Base-by-base conservation (phyloP, 1,140 invertebrate genomes). In the Manduca sexta region DNA sequence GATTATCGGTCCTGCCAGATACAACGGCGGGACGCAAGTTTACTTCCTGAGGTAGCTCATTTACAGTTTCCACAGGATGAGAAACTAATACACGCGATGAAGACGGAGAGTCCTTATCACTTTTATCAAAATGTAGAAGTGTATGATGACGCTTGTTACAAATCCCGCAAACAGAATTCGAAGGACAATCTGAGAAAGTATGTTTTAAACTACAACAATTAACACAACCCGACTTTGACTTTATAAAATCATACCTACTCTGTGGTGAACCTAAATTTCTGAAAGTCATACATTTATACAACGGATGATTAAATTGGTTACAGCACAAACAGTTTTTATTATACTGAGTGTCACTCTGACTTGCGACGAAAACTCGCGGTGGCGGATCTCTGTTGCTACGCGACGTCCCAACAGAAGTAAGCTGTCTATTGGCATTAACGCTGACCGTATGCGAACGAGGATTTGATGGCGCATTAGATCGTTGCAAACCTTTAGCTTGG, bases 171-270 rank as follows among this genome's bases (percentile, higher is more conserved):
- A 21, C 26, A 13, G 35, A 14, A 12, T 10, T 16, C 26, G 1
- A 30, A 12, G 30, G 21, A 47, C 45, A 47, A 26, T 17, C 17
- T 1, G 34, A n/a, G n/a, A n/a, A n/a, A n/a, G n/a, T n/a, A n/a
- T n/a, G n/a, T n/a, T n/a, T n/a, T n/a, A n/a, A n/a, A n/a, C n/a
- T n/a, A n/a, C n/a, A n/a, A n/a, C n/a, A n/a, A n/a, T n/a, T n/a
- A n/a, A n/a, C n/a, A n/a, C 35, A 47, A 29, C 45, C 45, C 18
- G 21, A 16, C 13, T 39, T 37, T 15, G 45, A 47, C 39, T 47
- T 47, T 26, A 47, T 39, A 47, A 47, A 47, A 11, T 47, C 45
- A 13, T 29, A 47, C 14, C 45, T 29, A 10, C 21, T 2, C 15
- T 47, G 30, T 11, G 45, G 21, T 16, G 35, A 47, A 38, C 29